These are phyloP conservation scores for Chaunax sp. DNA, from an alignment of 2,797 vertebrate species.

Conservation along the genomic window DNA sequence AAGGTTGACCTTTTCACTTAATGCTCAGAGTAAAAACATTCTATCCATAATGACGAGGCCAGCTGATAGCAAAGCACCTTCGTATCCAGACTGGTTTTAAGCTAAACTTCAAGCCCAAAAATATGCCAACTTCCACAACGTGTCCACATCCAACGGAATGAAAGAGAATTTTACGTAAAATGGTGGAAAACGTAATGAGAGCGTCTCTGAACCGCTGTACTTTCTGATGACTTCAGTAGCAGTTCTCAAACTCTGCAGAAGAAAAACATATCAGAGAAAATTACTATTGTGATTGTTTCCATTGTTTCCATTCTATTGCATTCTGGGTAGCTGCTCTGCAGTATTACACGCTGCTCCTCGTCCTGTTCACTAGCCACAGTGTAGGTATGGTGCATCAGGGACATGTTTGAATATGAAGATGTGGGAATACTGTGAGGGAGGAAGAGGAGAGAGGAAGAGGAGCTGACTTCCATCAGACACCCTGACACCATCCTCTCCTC, in stretches of 20 bases:
- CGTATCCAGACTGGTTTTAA: not conserved
- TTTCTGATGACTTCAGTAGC: not conserved
- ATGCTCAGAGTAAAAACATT: not conserved
- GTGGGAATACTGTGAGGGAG: not conserved
- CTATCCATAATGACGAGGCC: not conserved
- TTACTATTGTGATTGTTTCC: not conserved
- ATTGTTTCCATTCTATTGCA: not conserved
- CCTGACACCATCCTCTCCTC: slow-evolving; percentile 19
- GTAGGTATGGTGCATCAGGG: not conserved
- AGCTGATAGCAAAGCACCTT: not conserved
- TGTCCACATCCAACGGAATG: not conserved
- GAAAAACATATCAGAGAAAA: not conserved
- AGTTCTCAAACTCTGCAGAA: not conserved
- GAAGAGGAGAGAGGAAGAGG: slow-evolving; percentile 1
- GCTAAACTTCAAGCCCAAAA: slow-evolving; percentile 4
- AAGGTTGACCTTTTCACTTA: not conserved
- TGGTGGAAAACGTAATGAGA: not conserved
- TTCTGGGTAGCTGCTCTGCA: not conserved
- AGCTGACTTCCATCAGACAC: slow-evolving; percentile 26
- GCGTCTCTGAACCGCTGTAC: not conserved
- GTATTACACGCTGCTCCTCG: not conserved
- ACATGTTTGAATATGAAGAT: not conserved
- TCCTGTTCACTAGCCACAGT: not conserved
- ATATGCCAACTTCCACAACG: not conserved
- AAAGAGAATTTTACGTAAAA: not conserved